Percentiles rank a stretch among this genome's conserved stretches.
Evolutionary conservation across 1,140 invertebrate genomes (phyloP).

Genomic region (Cepaea nemoralis): DNA sequence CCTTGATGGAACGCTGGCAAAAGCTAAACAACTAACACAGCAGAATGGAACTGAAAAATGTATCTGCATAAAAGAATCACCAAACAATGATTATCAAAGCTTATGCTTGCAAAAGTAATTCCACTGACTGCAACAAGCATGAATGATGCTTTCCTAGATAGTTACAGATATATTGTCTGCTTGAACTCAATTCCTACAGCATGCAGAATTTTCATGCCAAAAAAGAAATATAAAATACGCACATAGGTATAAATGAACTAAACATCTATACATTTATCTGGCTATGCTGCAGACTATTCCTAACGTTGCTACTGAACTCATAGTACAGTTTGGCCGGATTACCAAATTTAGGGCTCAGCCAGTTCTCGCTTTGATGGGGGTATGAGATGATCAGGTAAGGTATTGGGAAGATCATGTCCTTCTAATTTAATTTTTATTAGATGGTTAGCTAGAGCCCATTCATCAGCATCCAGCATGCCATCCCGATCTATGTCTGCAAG

Average conservation of each 20-base stretch:
- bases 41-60: too few relatives aligned
- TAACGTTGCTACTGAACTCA: background rate
- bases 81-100: too few relatives aligned
- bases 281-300: background rate
- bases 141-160: too few relatives aligned
- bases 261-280: background rate
- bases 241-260: background rate
- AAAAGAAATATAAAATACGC: background rate
- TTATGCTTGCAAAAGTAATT: too few relatives aligned
- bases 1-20: too few relatives aligned
- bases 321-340: background rate
- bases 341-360: slow-evolving; percentile 12
- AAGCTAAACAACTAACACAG: too few relatives aligned
- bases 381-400: slow-evolving; percentile 92
- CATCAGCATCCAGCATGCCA: slow-evolving; percentile 93
- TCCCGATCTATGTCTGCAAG: slow-evolving; percentile 96
- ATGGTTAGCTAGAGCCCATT: slow-evolving; percentile 99
- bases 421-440: slow-evolving; percentile 89
- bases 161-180: too few relatives aligned
- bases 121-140: too few relatives aligned
- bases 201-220: background rate
- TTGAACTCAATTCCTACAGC: background rate
- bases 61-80: too few relatives aligned
- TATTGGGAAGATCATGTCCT: slow-evolving; percentile 91
- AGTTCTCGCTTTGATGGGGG: slow-evolving; percentile 85